A percentile compares a stretch with the other conserved stretches of the same genome.
Conservation (phyloP, 2,888 invertebrate species). For the Busseola fusca region DNA sequence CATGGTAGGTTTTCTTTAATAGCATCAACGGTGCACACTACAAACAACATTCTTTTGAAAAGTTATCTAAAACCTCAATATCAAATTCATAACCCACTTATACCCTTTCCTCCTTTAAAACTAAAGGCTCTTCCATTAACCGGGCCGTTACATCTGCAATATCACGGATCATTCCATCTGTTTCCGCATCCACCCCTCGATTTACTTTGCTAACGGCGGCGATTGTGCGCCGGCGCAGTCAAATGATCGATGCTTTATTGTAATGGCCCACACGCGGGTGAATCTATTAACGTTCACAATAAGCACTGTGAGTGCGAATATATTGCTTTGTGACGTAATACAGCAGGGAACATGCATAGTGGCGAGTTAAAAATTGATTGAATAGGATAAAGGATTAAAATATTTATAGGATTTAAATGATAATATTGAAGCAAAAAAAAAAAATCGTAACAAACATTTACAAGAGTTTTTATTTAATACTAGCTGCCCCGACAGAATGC, state of each 20-base stretch:
- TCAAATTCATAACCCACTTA: background rate
- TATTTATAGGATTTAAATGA: background rate
- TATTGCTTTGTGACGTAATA: slow-evolving; percentile 54
- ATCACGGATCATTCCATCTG: slow-evolving; percentile 66
- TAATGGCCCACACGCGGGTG: slow-evolving; percentile 79
- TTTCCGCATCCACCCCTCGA: slow-evolving; percentile 83
- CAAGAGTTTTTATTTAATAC: background rate
- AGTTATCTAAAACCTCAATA: background rate
- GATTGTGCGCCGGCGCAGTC: slow-evolving; percentile 72
- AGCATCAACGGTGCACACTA: background rate
- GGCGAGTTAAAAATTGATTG: background rate
- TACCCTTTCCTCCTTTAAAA: slow-evolving; percentile 19
- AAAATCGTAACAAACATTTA: background rate
- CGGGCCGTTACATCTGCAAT: slow-evolving; percentile 62
- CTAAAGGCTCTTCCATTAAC: slow-evolving; percentile 48
- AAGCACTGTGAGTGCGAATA: slow-evolving; percentile 69
- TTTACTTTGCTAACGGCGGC: slow-evolving; percentile 82
- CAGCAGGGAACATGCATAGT: slow-evolving; percentile 24
- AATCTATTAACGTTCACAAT: slow-evolving; percentile 72
- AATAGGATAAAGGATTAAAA: background rate
- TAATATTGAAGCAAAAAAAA: background rate
- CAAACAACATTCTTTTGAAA: background rate
- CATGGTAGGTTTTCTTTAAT: background rate
- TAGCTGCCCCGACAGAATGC: no score
- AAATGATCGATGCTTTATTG: slow-evolving; percentile 79